phyloP scores from a whole-genome alignment of 2,797 vertebrate genomes.

The Anguilla marmorata region DNA sequence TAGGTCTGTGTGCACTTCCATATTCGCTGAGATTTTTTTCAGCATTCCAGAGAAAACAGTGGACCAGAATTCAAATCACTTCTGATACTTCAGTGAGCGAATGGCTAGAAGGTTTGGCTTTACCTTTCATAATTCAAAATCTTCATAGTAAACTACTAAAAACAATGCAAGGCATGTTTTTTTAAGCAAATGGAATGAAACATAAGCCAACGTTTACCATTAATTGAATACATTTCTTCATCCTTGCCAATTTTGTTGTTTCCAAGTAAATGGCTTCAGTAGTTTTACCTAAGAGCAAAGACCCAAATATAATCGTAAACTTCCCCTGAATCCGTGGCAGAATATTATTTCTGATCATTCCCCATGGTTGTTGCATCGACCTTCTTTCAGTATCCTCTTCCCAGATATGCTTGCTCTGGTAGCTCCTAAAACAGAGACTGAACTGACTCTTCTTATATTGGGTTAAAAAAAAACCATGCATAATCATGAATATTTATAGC shows the following conservation, averaged over 20 bases:
- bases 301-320: neutral
- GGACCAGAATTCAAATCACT: neutral
- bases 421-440: conserved; percentile 10
- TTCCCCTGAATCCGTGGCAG: neutral
- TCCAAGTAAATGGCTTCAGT: neutral
- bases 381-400: neutral
- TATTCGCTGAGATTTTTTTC: neutral
- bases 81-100: neutral
- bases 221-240: neutral
- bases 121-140: neutral
- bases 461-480: conserved; percentile 25
- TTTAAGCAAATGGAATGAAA: neutral
- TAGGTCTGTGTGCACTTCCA: neutral
- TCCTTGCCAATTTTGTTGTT: neutral
- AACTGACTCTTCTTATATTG: conserved; percentile 22
- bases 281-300: neutral
- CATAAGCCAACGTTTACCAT: neutral
- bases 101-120: neutral
- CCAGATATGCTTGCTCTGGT: conserved; percentile 15
- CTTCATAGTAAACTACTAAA: neutral
- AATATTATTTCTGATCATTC: neutral
- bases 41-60: neutral
- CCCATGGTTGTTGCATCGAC: neutral
- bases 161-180: neutral
- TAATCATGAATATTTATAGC: conserved; percentile 32